Evolutionary conservation across 2,797 vertebrate genomes (phyloP).

Genomic region (Enteromius mattozi): DNA sequence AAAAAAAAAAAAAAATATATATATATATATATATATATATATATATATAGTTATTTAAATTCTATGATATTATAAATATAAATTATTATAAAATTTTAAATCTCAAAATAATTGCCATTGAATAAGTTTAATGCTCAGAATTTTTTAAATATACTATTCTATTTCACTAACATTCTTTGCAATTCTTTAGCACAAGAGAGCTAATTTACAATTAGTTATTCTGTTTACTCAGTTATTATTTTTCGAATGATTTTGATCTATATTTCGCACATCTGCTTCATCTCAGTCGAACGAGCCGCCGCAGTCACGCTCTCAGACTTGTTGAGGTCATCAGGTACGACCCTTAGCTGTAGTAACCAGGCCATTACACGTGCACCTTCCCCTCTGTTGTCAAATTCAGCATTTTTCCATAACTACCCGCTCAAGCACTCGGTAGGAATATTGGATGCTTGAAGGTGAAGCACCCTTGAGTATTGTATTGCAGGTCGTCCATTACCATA

Average conservation of each 20-base stretch:
- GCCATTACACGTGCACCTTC: slow-evolving; percentile 47
- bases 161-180: too few species aligned
- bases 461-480: slow-evolving; percentile 78
- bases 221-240: neutral
- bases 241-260: neutral
- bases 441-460: slow-evolving; percentile 74
- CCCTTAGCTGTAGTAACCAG: slow-evolving; percentile 54
- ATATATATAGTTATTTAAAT: too few species aligned
- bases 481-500: slow-evolving; percentile 82
- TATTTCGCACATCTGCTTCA: neutral
- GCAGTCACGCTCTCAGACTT: slow-evolving; percentile 19
- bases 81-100: too few species aligned
- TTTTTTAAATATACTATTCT: too few species aligned
- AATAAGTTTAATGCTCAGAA: too few species aligned
- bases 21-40: too few species aligned
- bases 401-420: slow-evolving; percentile 63
- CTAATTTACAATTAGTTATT: neutral
- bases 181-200: neutral
- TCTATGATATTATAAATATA: too few species aligned
- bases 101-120: too few species aligned
- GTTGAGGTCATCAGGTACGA: slow-evolving; percentile 50
- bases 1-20: too few species aligned
- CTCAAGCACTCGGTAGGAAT: slow-evolving; percentile 67
- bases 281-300: neutral
- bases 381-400: slow-evolving; percentile 39